Conservation (phyloP, 2,797 vertebrate genomes). For the Protosalanx chinensis region DNA sequence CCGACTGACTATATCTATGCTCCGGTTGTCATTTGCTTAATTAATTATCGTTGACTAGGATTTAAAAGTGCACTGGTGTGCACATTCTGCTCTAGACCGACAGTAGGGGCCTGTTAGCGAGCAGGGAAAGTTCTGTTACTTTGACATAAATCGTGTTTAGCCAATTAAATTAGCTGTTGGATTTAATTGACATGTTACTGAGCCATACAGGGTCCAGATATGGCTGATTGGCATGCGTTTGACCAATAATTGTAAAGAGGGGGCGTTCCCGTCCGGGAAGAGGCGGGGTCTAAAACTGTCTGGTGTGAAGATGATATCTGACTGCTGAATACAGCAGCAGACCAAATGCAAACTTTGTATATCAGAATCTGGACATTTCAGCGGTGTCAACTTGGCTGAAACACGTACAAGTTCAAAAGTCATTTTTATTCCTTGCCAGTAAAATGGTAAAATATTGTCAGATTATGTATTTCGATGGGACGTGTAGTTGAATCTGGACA, state of each 20-base stretch:
- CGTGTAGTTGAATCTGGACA: not conserved
- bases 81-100: slow-evolving; percentile 22
- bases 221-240: slow-evolving; percentile 51
- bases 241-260: slow-evolving; percentile 58
- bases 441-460: not conserved
- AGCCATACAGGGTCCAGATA: slow-evolving; percentile 35
- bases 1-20: not conserved
- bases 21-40: slow-evolving; percentile 34
- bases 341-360: not conserved
- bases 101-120: slow-evolving; percentile 57
- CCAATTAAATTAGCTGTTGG: slow-evolving; percentile 56
- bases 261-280: slow-evolving; percentile 79
- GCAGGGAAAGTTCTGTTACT: slow-evolving; percentile 57
- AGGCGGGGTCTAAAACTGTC: slow-evolving; percentile 62
- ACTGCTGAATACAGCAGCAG: not conserved
- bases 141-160: slow-evolving; percentile 48
- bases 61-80: slow-evolving; percentile 15
- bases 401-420: not conserved
- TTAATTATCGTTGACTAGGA: slow-evolving; percentile 9
- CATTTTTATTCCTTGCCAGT: not conserved
- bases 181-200: slow-evolving; percentile 56
- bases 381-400: too few relatives aligned
- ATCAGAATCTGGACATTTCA: not conserved
- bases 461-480: not conserved
- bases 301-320: slow-evolving; percentile 32